Evolutionary conservation across 1,140 invertebrate species (phyloP).

Genomic region (Carcinoscorpius rotundicauda): DNA sequence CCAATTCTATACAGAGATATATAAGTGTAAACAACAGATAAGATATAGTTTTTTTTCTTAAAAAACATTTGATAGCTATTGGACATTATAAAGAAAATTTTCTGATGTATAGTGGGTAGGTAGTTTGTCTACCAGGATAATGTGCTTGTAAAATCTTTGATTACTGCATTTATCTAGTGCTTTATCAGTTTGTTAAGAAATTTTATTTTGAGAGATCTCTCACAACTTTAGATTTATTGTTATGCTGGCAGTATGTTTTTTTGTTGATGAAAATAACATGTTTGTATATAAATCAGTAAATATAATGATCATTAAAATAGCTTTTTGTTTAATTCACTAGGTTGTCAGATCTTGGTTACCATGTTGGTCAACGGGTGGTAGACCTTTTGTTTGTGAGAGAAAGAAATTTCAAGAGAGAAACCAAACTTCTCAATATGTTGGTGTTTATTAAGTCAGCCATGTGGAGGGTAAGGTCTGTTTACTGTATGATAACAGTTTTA

Average conservation of each 20-base stretch:
- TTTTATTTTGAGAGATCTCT: neutral
- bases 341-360: constrained; percentile 82
- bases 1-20: too few relatives aligned
- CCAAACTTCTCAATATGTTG: constrained; percentile 86
- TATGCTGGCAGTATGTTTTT: neutral
- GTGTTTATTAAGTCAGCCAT: constrained; percentile 91
- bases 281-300: neutral
- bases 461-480: constrained; percentile 64
- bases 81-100: too few relatives aligned
- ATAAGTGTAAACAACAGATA: too few relatives aligned
- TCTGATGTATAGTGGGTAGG: too few relatives aligned
- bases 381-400: constrained; percentile 90
- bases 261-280: constrained; percentile 4
- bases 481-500: neutral
- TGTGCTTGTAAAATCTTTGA: too few relatives aligned
- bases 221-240: neutral
- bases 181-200: too few relatives aligned
- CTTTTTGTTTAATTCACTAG: constrained; percentile 37
- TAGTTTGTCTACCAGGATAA: too few relatives aligned
- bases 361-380: constrained; percentile 84
- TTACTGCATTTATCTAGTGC: too few relatives aligned
- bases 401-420: constrained; percentile 86
- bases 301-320: neutral
- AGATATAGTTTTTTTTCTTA: too few relatives aligned
- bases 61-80: too few relatives aligned